Base-by-base conservation (phyloP, 2,888 invertebrate genomes). In the Patella caerulea region DNA sequence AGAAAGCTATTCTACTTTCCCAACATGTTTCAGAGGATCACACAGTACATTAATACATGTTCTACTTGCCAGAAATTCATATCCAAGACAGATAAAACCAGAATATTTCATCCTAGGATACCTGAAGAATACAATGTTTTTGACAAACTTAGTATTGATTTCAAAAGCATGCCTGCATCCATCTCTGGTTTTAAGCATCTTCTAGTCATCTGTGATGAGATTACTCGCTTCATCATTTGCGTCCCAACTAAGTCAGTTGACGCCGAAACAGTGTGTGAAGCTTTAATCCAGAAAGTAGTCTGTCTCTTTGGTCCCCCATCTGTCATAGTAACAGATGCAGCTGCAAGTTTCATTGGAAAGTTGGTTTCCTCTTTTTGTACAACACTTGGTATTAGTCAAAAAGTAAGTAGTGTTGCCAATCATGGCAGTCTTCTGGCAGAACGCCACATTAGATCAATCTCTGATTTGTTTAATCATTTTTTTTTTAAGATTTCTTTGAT, bases 71-170 rank as follows among this genome's bases (percentile, higher is more conserved):
- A 65, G 24, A n/a, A 65, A 65, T 65, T 65, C 65, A 65, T 19
- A 24, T 19, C 19, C 24, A 65, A 65, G 24, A 65, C 65, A 0
- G 65, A 65, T 65, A 65, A 65, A 65, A 65, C 65, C 12, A 65
- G 19, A 65, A 65, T 19, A 65, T 65, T 19, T 65, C 65, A 65
- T 65, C 65, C 65, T 17, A n/a, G 65, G 19, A 65, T 65, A 65
- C 19, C 65, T 0, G n/a, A 15, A 17, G 56, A 56, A n/a, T 56
- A 56, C n/a, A 15, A 24, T 19, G 24, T 12, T 24, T 65, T 65
- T 17, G 65, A 65, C 24, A 65, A 24, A 24, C 24, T 65, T 19
- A 65, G 65, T 65, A 11, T 65, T 19, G 65, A 65, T n/a, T 65
- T 65, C 12, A 65, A 65, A 17, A 65, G 19, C 24, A 65, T 65